These are phyloP conservation scores for Pachyseris speciosa DNA, from an alignment of 64 coral and sea anemone genomes.

Conservation along the genomic window DNA sequence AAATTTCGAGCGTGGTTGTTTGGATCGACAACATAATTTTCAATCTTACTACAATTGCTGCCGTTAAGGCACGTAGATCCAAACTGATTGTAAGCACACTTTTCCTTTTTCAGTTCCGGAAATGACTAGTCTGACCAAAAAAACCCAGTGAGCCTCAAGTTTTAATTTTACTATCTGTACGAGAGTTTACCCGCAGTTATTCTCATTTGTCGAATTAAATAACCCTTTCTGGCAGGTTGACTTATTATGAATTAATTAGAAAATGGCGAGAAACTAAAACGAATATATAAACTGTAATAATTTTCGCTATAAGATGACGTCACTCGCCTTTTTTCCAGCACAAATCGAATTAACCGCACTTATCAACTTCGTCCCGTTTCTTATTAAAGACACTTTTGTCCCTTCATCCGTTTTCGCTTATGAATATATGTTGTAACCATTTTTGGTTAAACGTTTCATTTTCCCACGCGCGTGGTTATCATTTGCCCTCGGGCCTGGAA, in stretches of 20 bases:
- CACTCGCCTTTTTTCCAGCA: not conserved
- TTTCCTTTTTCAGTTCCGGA: not conserved
- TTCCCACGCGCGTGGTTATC: not conserved
- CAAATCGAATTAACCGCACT: conserved; percentile 1
- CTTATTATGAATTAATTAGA: conserved; percentile 47
- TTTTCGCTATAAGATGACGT: conserved; percentile 25
- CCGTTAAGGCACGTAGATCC: no score
- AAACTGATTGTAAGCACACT: no score
- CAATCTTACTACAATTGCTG: no score
- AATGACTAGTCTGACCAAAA: not conserved
- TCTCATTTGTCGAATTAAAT: conserved; percentile 56
- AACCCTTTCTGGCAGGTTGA: conserved; percentile 16
- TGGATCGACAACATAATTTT: not conserved
- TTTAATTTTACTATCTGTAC: not conserved
- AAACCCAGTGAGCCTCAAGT: not conserved
- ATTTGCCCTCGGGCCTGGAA: not conserved
- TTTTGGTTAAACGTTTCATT: not conserved
- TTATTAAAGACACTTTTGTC: not conserved
- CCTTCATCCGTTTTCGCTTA: not conserved
- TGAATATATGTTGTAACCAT: not conserved
- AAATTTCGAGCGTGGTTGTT: not conserved
- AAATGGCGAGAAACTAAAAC: conserved; percentile 8
- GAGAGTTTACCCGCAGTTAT: conserved; percentile 4
- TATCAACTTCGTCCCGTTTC: not conserved
- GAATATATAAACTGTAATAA: not conserved